Percentiles rank a stretch among this genome's conserved stretches.
phyloP scores from a whole-genome alignment of 2,888 invertebrate genomes.

The Hololepta plana region DNA sequence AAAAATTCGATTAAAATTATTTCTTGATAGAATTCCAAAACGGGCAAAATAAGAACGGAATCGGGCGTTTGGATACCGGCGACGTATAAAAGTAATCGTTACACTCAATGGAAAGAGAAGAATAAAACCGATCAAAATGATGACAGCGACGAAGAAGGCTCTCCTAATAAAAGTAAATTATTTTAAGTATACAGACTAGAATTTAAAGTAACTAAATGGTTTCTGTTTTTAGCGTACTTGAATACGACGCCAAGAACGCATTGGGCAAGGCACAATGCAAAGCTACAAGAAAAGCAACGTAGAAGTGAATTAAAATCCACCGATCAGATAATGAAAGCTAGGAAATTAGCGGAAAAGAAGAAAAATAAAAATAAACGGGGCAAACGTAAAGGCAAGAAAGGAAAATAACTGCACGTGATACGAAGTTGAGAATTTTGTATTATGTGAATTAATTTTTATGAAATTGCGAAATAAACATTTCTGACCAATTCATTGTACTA shows the following conservation, averaged over 20 bases:
- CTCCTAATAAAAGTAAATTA: background rate
- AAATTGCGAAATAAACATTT: slow-evolving; percentile 12
- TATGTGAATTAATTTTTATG: slow-evolving; percentile 8
- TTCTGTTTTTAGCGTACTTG: slow-evolving; percentile 2
- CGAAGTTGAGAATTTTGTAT: slow-evolving; percentile 11
- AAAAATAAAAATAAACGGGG: slow-evolving; percentile 34
- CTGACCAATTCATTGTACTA: slow-evolving; percentile 16
- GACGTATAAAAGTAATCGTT: slow-evolving; percentile 81
- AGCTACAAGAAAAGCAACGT: slow-evolving; percentile 39
- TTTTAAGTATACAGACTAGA: no score
- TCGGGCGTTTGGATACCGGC: slow-evolving; percentile 90
- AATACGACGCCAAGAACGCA: slow-evolving; percentile 40
- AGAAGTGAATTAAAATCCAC: slow-evolving; percentile 47
- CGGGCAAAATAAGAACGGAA: slow-evolving; percentile 81
- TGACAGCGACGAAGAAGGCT: slow-evolving; percentile 28
- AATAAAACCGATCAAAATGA: slow-evolving; percentile 35
- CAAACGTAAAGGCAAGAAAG: slow-evolving; percentile 26
- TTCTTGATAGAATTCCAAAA: slow-evolving; percentile 30
- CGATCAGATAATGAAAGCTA: slow-evolving; percentile 61
- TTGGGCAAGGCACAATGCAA: slow-evolving; percentile 66
- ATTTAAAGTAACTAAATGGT: slow-evolving; percentile 3
- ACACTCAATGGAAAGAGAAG: slow-evolving; percentile 71
- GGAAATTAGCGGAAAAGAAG: slow-evolving; percentile 44
- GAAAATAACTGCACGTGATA: slow-evolving; percentile 8
- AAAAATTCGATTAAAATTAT: slow-evolving; percentile 3